Evolutionary conservation across 2,113 vertebrate genomes (phyloP).

Genomic region (Pteropus alecto): DNA sequence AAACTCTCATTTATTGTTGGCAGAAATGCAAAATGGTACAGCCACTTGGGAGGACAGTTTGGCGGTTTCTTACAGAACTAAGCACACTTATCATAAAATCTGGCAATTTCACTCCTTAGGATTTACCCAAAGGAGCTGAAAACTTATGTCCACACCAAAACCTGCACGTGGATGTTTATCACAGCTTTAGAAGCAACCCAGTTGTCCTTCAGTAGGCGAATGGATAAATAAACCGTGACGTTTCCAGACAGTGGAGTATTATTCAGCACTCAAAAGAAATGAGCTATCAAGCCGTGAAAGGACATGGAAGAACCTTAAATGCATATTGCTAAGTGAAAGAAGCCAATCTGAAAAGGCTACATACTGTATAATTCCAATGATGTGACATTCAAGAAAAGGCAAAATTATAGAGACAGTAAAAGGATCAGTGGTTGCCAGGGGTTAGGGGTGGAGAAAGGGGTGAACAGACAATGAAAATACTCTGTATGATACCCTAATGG

Average conservation of each 20-base stretch:
- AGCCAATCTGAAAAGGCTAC: neutral
- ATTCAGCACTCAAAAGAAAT: neutral
- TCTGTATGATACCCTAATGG: neutral
- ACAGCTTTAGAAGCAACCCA: neutral
- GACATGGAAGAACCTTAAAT: neutral
- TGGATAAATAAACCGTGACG: neutral
- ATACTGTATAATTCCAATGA: neutral
- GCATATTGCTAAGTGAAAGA: neutral
- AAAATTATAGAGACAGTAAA: neutral
- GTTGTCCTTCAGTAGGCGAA: too few species aligned
- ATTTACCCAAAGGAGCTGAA: neutral
- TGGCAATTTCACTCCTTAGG: neutral
- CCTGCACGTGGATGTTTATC: neutral
- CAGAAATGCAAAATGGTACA: neutral
- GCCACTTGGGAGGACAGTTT: neutral
- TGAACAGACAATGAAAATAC: neutral
- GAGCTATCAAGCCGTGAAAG: neutral
- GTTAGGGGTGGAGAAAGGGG: neutral
- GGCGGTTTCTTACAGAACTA: neutral
- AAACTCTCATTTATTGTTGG: neutral
- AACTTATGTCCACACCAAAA: neutral
- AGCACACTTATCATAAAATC: neutral
- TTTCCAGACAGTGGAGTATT: neutral
- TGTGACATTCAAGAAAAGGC: neutral
- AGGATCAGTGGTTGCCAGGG: neutral